Evolutionary conservation across 2,888 invertebrate species (phyloP).

Genomic region (Metopia argyrocephala): DNA sequence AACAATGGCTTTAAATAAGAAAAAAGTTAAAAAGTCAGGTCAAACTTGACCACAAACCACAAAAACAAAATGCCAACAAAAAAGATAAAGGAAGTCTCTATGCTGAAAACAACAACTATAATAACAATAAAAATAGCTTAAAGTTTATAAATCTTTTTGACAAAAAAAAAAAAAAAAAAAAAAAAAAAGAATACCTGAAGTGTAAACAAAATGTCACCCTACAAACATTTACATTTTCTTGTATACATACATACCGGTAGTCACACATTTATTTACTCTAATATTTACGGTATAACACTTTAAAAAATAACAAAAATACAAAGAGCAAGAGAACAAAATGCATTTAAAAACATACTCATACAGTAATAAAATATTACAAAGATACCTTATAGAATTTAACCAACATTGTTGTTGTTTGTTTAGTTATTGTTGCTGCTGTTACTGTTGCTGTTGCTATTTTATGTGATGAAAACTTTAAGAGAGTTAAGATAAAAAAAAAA

Average conservation of each 20-base stretch:
- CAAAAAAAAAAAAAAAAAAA: constrained; percentile 50
- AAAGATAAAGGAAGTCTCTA: background rate
- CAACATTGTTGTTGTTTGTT: no score
- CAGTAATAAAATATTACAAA: no score
- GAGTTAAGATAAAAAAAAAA: constrained; percentile 56
- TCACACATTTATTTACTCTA: no score
- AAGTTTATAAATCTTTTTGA: constrained; percentile 46
- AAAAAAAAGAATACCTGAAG: no score
- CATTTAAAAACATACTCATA: constrained; percentile 9
- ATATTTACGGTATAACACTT: no score
- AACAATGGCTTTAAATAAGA: background rate
- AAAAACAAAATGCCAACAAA: background rate
- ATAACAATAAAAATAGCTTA: constrained; percentile 20
- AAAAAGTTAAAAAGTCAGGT: constrained; percentile 61
- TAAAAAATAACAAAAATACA: background rate
- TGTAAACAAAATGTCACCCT: constrained; percentile 56
- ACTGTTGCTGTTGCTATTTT: background rate
- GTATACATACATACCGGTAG: no score
- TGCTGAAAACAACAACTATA: background rate
- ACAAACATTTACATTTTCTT: no score
- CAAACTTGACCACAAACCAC: constrained; percentile 41
- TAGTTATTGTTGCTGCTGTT: no score
- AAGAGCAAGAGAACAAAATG: constrained; percentile 31
- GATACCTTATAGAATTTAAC: no score
- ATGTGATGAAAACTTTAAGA: constrained; percentile 58